A percentile compares a stretch with the other conserved stretches of the same genome.
Conservation (phyloP, 2,797 vertebrate species). For the Dipus sagitta region DNA sequence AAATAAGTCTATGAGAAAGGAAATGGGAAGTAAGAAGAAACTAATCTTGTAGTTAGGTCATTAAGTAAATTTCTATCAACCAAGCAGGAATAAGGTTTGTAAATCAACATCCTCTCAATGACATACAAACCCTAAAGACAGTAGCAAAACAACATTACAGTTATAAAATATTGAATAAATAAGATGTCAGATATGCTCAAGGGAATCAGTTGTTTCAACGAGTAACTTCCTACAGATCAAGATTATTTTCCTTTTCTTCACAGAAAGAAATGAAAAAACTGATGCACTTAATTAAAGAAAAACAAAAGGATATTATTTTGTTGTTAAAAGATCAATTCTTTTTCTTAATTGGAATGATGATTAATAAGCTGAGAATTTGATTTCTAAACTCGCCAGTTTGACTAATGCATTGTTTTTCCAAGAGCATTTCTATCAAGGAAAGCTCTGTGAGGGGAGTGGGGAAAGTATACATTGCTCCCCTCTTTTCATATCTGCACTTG, state of each 20-base stretch:
- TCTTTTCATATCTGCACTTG: conserved; percentile 58
- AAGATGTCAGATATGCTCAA: conserved; percentile 84
- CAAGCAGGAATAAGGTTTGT: conserved; percentile 65
- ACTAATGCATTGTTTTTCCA: conserved; percentile 70
- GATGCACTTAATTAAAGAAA: conserved; percentile 80
- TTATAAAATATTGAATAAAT: conserved; percentile 79
- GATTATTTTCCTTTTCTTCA: conserved; percentile 77
- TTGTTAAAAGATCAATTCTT: conserved; percentile 80
- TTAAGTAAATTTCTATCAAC: conserved; percentile 66
- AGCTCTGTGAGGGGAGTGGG: conserved; percentile 64
- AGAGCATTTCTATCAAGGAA: conserved; percentile 63
- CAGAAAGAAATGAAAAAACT: conserved; percentile 80
- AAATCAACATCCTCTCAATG: conserved; percentile 42
- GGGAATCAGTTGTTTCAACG: conserved; percentile 76
- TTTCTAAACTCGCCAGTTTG: conserved; percentile 69
- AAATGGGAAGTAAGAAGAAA: conserved; percentile 41
- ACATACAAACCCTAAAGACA: conserved; percentile 76
- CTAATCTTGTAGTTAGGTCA: conserved; percentile 53
- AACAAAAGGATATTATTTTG: conserved; percentile 81
- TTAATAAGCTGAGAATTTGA: conserved; percentile 74
- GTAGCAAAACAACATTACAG: conserved; percentile 76
- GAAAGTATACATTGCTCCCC: conserved; percentile 42
- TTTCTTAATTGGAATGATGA: conserved; percentile 78
- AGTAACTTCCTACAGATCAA: conserved; percentile 73
- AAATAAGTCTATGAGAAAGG: conserved; percentile 12